Base-by-base conservation (phyloP, 1,140 invertebrate genomes). In the Drosophila pectinifera region DNA sequence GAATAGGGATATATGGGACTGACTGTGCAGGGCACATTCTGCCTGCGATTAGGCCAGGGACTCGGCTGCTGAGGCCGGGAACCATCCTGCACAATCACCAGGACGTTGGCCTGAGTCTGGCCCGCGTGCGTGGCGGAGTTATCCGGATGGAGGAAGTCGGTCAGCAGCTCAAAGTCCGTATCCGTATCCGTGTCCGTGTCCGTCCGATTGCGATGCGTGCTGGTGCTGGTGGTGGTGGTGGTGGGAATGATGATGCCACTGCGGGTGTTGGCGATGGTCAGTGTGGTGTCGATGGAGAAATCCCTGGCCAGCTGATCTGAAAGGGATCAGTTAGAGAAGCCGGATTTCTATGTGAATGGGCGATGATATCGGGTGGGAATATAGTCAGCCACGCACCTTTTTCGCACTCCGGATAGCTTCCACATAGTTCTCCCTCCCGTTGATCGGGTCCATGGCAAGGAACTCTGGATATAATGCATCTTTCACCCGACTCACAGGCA, bases 11-110 rank as follows among this genome's bases (percentile, higher is more conserved):
- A 83, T 7, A 79, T 68, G 4, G 79, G 70, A 39, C 58, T 82
- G 20, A 80, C 41, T 38, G 61, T 42, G 58, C 83, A 86, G 24
- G 64, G 74, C 0, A 57, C 8, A 62, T 38, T 65, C 7, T 41
- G 63, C 6, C 48, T 34, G 10, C 43, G 26, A 31, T 46, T 70
- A 4, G 31, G 42, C 31, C 53, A 53, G 0, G 38, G 41, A 54
- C 54, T 36, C 8, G 56, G 49, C 46, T 56, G 49, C 46, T 56
- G 48, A 18, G 69, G 31, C 36, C 63, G 63, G 20, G 64, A n/a
- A 3, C 74, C 70, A 62, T 86, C 83, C 55, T 79, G 83, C 3
- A 86, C 79, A 63, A 86, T 64, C n/a, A 86, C 83, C 55, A 83
- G 48, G 36, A 86, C 83, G 59, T 86, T 82, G 22, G 83, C 64